phyloP scores from a whole-genome alignment of 2,797 vertebrate species.

The Sarcoramphus papa region DNA sequence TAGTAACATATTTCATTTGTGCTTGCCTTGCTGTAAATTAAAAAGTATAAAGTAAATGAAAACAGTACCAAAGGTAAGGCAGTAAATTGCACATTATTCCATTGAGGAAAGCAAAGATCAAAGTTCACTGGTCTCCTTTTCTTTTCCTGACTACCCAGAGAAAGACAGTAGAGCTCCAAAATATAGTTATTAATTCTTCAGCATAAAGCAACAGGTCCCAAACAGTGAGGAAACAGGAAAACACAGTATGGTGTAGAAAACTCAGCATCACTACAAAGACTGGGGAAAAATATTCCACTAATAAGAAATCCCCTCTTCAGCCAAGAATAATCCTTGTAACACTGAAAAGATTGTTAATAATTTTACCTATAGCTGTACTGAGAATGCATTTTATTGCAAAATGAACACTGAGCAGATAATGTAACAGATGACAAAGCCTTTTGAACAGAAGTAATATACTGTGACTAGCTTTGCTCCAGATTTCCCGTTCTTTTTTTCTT shows the following conservation, averaged over 20 bases:
- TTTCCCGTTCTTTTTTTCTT: not conserved
- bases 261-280: not conserved
- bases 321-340: not conserved
- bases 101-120: not conserved
- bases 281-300: not conserved
- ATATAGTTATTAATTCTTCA: not conserved
- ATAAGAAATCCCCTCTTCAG: not conserved
- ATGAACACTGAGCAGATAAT: not conserved
- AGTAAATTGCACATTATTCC: not conserved
- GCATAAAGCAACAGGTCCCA: not conserved
- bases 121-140: not conserved
- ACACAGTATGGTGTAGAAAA: not conserved
- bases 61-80: constrained; percentile 18
- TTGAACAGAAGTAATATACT: not conserved
- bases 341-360: not conserved
- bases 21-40: constrained; percentile 17
- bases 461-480: not conserved
- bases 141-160: not conserved
- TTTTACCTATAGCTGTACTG: not conserved
- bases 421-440: not conserved
- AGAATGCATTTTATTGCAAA: not conserved
- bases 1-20: constrained; percentile 22
- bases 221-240: not conserved
- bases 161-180: not conserved
- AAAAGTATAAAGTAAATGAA: constrained; percentile 27